A percentile compares a stretch with the other conserved stretches of the same genome.
Evolutionary conservation across 1,140 invertebrate species (phyloP).

Genomic region (Cecropterus lyciades): DNA sequence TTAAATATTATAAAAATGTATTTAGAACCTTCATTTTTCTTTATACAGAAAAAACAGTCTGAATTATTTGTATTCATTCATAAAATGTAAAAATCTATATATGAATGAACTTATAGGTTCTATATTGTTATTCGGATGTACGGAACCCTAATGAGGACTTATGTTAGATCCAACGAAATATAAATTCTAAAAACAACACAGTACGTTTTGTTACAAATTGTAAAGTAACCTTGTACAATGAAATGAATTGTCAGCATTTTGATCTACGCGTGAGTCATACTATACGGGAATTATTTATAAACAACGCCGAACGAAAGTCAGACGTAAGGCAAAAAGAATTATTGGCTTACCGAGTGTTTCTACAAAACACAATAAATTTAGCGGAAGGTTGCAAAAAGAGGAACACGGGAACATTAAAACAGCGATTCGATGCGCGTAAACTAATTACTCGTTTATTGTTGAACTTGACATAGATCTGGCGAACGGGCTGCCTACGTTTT

Average conservation of each 20-base stretch:
- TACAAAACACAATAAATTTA: slow-evolving; percentile 35
- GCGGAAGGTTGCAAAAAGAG: slow-evolving; percentile 33
- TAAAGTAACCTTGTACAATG: neutral
- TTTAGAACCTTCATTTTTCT: no score
- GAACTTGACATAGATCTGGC: slow-evolving; percentile 63
- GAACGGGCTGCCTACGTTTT: slow-evolving; percentile 37
- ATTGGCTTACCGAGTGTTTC: slow-evolving; percentile 17
- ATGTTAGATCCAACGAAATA: no score
- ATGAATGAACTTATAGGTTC: no score
- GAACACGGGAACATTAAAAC: slow-evolving; percentile 40
- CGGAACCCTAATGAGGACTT: no score
- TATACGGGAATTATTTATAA: slow-evolving; percentile 19
- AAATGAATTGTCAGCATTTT: slow-evolving; percentile 8
- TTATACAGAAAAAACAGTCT: no score
- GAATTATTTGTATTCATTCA: no score
- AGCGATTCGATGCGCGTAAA: slow-evolving; percentile 37
- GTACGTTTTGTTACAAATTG: neutral
- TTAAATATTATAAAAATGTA: no score
- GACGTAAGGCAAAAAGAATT: slow-evolving; percentile 15
- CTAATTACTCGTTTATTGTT: slow-evolving; percentile 47
- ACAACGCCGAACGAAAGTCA: slow-evolving; percentile 22
- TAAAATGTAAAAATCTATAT: no score
- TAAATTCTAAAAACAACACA: no score
- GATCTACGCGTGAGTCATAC: slow-evolving; percentile 6
- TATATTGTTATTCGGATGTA: no score